Evolutionary conservation across 2,888 invertebrate genomes (phyloP), one percentile per base, ranked within the genome.

Genomic region (Idaea straminata): DNA sequence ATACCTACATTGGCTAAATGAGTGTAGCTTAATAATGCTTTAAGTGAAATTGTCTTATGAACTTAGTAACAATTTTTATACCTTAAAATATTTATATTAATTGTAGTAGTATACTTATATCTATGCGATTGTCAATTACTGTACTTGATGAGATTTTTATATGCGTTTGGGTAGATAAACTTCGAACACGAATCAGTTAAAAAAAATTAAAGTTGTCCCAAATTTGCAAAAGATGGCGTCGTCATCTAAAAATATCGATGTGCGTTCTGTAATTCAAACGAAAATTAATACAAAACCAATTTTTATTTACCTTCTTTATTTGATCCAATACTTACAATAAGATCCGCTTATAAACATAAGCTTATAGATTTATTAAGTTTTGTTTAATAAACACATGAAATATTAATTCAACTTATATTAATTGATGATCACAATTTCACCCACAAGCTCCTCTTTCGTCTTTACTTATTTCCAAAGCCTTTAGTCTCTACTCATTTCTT

Each of bases 31-130:
- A 87, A 83, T 77, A 83, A 88, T 87, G 92, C 91, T 92, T 91
- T 91, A 91, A 90, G 83, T 84, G 87, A 87, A 91, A 88, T 83
- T 81, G 83, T 91, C 91, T 92, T 92, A 92, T 91, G 91, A 92
- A 89, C 84, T 84, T 87, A 87, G 83, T 83, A 89, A 87, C 78
- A 85, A 79, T 83, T 86, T 79, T 85, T 85, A 85, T 87, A 88
- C 83, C 87, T 85, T 84, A 83, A 83, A 81, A 83, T 85, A 83
- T 87, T 85, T 87, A 80, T 87, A 86, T 80, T 84, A 83, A 82
- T 70, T 75, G 83, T 87, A 88, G 84, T 79, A 79, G 81, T 85
- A 84, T 80, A 79, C 78, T 81, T 73, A 84, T 83, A 82, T 84
- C 79, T 82, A 83, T 83, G 85, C 80, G 80, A 85, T 81, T 83